A percentile compares a stretch with the other conserved stretches of the same genome.
Evolutionary conservation across 2,888 invertebrate genomes (phyloP).

Genomic region (Hypena proboscidalis): DNA sequence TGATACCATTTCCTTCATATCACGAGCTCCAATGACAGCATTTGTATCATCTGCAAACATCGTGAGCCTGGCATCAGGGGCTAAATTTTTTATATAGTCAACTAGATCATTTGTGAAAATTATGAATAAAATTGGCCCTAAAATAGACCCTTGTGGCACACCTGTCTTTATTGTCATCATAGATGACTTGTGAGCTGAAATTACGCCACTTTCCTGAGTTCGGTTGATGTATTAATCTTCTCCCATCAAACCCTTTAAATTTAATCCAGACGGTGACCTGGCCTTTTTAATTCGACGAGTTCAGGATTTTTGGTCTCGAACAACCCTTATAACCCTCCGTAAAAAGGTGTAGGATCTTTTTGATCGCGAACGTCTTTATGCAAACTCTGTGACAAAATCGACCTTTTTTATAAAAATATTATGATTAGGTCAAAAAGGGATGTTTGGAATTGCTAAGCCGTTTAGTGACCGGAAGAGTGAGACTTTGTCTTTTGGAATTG

Average conservation of each 20-base stretch:
- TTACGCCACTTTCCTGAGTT: too few relatives aligned
- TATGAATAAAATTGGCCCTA: too few relatives aligned
- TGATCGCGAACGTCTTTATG: constrained; percentile 40
- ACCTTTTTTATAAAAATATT: constrained; percentile 22
- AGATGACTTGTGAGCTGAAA: too few relatives aligned
- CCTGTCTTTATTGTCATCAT: too few relatives aligned
- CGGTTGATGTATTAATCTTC: constrained; percentile 21
- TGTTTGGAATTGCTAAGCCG: constrained; percentile 16
- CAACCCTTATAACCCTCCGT: constrained; percentile 35
- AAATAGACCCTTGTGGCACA: too few relatives aligned
- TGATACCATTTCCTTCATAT: too few relatives aligned
- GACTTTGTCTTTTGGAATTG: too few relatives aligned
- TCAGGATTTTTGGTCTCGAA: constrained; percentile 45
- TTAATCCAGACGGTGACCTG: constrained; percentile 47
- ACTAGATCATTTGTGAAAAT: too few relatives aligned
- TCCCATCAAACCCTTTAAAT: constrained; percentile 45
- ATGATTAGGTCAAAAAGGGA: constrained; percentile 13
- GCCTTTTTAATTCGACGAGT: constrained; percentile 52
- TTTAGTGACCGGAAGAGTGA: not conserved
- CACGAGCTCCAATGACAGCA: too few relatives aligned
- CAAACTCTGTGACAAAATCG: constrained; percentile 32
- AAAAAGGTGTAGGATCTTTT: constrained; percentile 46
- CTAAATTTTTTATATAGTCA: too few relatives aligned
- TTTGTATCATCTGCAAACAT: too few relatives aligned
- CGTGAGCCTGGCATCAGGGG: too few relatives aligned